These are phyloP conservation scores for Charaxes varanes DNA, from an alignment of 1,140 invertebrate genomes.

Conservation along the genomic window DNA sequence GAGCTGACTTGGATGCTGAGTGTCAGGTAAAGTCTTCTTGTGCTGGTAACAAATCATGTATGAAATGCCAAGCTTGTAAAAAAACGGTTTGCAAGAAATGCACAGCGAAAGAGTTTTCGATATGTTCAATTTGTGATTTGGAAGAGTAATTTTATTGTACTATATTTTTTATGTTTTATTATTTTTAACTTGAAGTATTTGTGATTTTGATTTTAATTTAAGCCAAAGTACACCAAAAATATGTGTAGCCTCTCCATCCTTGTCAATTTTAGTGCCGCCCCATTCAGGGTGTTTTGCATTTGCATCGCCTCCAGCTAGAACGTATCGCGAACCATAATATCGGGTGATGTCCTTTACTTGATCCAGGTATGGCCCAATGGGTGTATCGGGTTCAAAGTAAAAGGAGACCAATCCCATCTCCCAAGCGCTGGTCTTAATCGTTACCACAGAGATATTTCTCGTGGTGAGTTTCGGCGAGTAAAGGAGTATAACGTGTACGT, in stretches of 20 bases:
- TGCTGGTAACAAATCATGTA: background rate
- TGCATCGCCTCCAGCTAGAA: constrained; percentile 16
- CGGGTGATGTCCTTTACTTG: background rate
- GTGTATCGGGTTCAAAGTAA: constrained; percentile 13
- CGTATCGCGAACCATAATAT: background rate
- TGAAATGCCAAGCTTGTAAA: background rate
- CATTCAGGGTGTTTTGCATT: constrained; percentile 21
- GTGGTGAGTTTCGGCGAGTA: constrained; percentile 6
- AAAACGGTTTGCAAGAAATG: background rate
- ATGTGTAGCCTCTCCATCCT: constrained; percentile 17
- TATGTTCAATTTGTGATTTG: background rate
- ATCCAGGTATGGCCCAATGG: constrained; percentile 5
- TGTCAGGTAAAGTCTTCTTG: background rate
- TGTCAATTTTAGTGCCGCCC: constrained; percentile 8
- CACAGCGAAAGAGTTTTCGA: background rate
- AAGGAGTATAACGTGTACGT: too few relatives aligned
- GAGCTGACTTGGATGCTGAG: too few relatives aligned
- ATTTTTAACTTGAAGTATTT: too few relatives aligned
- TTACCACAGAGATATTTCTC: constrained; percentile 8
- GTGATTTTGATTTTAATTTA: too few relatives aligned
- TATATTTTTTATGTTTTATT: too few relatives aligned
- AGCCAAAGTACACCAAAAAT: too few relatives aligned
- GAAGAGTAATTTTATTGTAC: background rate
- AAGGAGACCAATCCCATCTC: constrained; percentile 3
- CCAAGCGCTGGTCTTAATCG: background rate